Evolutionary conservation across 1,140 invertebrate genomes (phyloP).

Genomic region (Camponotus vicinus): DNA sequence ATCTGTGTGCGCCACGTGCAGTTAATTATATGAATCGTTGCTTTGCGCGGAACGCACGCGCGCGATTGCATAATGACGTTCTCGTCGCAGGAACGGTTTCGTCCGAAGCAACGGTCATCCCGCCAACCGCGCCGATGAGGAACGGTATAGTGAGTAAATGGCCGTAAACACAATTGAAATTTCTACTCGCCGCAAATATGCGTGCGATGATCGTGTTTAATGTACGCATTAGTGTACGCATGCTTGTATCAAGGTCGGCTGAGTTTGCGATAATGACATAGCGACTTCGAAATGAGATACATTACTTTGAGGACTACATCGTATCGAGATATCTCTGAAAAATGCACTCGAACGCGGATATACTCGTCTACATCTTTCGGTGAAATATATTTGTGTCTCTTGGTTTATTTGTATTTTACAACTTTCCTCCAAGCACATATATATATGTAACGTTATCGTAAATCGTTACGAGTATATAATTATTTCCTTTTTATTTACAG

Average conservation of each 20-base stretch:
- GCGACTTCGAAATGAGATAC: not conserved
- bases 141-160: conserved; percentile 68
- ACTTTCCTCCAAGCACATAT: not conserved
- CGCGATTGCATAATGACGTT: conserved; percentile 45
- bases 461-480: conserved; percentile 8
- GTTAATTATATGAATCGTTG: conserved; percentile 37
- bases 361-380: not conserved
- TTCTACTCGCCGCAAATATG: not conserved
- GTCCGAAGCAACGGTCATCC: conserved; percentile 57
- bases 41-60: not conserved
- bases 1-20: conserved; percentile 6
- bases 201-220: not conserved
- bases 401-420: not conserved
- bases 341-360: no score
- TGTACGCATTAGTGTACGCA: not conserved
- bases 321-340: not conserved
- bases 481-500: conserved; percentile 8
- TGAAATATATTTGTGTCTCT: not conserved
- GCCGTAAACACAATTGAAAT: conserved; percentile 28
- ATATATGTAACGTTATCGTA: not conserved
- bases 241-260: no score
- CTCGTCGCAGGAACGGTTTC: conserved; percentile 40
- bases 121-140: conserved; percentile 26
- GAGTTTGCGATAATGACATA: not conserved
- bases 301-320: not conserved